Evolutionary conservation across 2,113 vertebrate species (phyloP), one percentile per base, ranked within the genome.

Genomic region (Rutilus rutilus): DNA sequence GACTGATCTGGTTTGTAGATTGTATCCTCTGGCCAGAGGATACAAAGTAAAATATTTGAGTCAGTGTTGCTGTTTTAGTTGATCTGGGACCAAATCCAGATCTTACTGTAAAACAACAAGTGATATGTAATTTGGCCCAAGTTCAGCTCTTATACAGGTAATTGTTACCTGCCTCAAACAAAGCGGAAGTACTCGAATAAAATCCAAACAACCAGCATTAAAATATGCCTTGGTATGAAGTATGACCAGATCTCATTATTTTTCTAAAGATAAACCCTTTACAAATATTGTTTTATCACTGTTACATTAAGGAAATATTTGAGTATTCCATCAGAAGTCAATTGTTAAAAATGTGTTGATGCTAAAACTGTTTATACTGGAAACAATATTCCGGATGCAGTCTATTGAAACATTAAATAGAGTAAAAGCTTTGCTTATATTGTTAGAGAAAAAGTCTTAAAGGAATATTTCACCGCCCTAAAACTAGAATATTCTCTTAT

Each of bases 231-330:
- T 30, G 14, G 19, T 78, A 59, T 62, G 33, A 62, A 79, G 57
- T 42, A 8, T 45, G 36, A 11, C 3, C 14, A 62, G 57, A 27
- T 45, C 39, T 62, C 23, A 6, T n/a, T 25, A 33, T 11, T 60
- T n/a, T 39, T 78, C 76, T 59, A n/a, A 57, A 78, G 27, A 57
- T 80, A 64, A 74, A 47, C 23, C 23, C 21, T 74, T 74, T 74
- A 74, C 42, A n/a, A 11, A 47, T 74, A 12, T 19, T 17, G 17
- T 11, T 9, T 71, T 23, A 39, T 23, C 39, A 71, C 15, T 39
- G 11, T 74, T 8, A n/a, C 10, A 74, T 45, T 42, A 74, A 6
- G 23, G 39, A 25, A 73, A 25, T 45, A 74, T 74, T 3, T 45
- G 11, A n/a, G 23, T 74, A n/a, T 45, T 71, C 10, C n/a, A 14